phyloP scores from a whole-genome alignment of 2,888 invertebrate species.

The Aphodius granarius region DNA sequence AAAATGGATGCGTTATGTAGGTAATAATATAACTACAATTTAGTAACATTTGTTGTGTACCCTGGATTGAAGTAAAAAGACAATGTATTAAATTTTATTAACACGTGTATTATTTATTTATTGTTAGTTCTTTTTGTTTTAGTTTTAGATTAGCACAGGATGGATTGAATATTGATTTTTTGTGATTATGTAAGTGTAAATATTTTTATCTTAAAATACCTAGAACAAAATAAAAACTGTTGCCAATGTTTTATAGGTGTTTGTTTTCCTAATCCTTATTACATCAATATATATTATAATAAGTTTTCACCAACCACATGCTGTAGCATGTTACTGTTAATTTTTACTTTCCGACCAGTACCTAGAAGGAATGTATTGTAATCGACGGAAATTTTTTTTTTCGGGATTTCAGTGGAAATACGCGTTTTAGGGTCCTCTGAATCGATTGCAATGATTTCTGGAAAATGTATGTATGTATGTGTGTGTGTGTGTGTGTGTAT shows the following conservation, averaged over 20 bases:
- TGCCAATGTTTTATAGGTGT: constrained; percentile 26
- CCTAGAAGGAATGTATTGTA: no score
- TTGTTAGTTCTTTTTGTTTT: constrained; percentile 10
- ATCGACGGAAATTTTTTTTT: no score
- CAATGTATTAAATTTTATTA: neutral
- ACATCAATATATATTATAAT: no score
- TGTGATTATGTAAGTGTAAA: constrained; percentile 25
- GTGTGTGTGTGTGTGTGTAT: no score
- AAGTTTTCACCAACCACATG: no score
- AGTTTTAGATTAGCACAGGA: constrained; percentile 5
- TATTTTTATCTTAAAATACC: constrained; percentile 26
- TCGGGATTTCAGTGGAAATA: no score
- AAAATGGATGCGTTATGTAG: neutral
- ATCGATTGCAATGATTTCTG: no score
- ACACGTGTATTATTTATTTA: constrained; percentile 16
- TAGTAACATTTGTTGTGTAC: neutral
- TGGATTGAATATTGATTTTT: constrained; percentile 17
- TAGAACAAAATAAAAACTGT: constrained; percentile 26
- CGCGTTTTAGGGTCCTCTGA: no score
- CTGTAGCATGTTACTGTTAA: no score
- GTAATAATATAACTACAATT: neutral
- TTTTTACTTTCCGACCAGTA: no score
- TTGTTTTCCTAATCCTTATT: no score
- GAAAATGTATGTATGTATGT: no score
- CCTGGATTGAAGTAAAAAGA: neutral